Conservation (phyloP, 1,140 invertebrate species). For the Nasonia vitripennis region DNA sequence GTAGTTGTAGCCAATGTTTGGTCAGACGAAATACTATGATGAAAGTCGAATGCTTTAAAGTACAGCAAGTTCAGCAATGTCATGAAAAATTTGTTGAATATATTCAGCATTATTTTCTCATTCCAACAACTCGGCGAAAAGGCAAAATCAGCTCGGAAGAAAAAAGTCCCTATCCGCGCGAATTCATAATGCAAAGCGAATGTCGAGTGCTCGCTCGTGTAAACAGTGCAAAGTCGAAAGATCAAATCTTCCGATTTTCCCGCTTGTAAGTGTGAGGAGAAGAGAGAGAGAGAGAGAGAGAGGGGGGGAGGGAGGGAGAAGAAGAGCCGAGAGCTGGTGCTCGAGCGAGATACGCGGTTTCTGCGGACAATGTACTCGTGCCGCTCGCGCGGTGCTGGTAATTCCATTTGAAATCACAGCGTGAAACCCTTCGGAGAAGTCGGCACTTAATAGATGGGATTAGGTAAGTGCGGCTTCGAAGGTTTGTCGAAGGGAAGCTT, state of each 20-base stretch:
- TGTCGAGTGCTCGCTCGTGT: neutral
- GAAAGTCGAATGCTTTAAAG: too few species aligned
- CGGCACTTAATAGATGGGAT: constrained; percentile 27
- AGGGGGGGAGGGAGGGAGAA: too few species aligned
- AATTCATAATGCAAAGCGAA: neutral
- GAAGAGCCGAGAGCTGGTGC: neutral
- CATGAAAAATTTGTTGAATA: too few species aligned
- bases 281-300: neutral
- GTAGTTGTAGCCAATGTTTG: too few species aligned
- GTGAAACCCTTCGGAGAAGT: neutral
- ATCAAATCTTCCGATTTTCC: neutral
- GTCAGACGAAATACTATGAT: too few species aligned
- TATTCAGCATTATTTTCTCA: too few species aligned
- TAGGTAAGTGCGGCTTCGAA: constrained; percentile 5
- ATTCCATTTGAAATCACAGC: constrained; percentile 30
- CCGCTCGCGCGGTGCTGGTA: neutral
- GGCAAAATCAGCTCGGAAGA: too few species aligned
- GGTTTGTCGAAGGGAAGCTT: constrained; percentile 10
- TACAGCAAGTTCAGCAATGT: too few species aligned
- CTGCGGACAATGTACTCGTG: constrained; percentile 21
- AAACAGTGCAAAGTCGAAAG: neutral
- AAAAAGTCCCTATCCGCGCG: neutral
- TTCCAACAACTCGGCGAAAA: too few species aligned
- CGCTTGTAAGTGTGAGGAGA: neutral
- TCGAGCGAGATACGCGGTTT: neutral